Evolutionary conservation across 2,113 vertebrate genomes (phyloP).

Genomic region (Phrynosoma blainvillii): DNA sequence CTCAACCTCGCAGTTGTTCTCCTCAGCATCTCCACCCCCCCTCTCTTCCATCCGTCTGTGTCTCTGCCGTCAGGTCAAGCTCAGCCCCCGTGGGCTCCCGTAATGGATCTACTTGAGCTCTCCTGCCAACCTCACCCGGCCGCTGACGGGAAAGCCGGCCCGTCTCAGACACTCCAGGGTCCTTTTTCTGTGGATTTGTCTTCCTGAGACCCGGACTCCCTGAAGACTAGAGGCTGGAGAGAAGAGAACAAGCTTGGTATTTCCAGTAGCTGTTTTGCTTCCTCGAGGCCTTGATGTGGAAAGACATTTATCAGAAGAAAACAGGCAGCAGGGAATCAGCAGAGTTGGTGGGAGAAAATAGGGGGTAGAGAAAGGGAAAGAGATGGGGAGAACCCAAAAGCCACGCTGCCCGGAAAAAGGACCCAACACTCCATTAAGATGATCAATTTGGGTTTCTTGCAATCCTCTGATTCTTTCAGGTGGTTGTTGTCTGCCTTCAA

Average conservation of each 20-base stretch:
- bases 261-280: slow-evolving; percentile 33
- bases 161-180: not conserved
- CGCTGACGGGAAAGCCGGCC: not conserved
- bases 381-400: too few relatives aligned
- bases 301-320: slow-evolving; percentile 29
- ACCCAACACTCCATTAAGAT: too few relatives aligned
- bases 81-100: not conserved
- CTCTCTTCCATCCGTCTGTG: not conserved
- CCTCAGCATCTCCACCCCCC: not conserved
- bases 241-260: slow-evolving; percentile 1
- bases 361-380: not conserved
- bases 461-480: too few relatives aligned
- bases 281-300: slow-evolving; percentile 1
- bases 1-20: too few relatives aligned
- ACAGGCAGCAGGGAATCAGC: too few relatives aligned
- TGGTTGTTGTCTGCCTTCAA: too few relatives aligned
- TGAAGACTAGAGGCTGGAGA: not conserved
- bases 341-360: accelerated
- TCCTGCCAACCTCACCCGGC: not conserved
- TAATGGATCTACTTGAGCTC: not conserved
- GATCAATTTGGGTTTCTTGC: too few relatives aligned
- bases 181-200: accelerated
- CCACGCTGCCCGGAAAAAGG: too few relatives aligned
- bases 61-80: not conserved
- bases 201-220: slow-evolving; percentile 9